phyloP scores from a whole-genome alignment of 2,888 invertebrate species.

The Ommatoiulus sabulosus region DNA sequence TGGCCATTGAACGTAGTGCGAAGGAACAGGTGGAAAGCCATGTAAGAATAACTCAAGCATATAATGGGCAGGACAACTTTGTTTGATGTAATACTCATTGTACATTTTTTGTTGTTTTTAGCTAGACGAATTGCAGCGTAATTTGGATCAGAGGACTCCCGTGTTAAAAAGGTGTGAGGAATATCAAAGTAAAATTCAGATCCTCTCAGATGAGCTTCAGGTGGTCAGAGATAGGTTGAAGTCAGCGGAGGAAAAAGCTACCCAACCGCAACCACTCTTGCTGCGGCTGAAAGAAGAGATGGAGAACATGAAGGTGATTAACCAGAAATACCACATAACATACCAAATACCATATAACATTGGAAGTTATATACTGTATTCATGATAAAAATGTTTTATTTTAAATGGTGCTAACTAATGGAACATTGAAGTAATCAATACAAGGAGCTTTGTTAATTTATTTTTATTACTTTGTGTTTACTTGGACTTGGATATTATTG shows the following conservation, averaged over 20 bases:
- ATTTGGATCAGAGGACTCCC: constrained; percentile 66
- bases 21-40: constrained; percentile 81
- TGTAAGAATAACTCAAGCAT: constrained; percentile 62
- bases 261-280: constrained; percentile 75
- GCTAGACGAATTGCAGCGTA: constrained; percentile 71
- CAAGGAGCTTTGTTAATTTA: too few species aligned
- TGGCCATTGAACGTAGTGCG: constrained; percentile 79
- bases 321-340: too few species aligned
- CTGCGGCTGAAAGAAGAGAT: constrained; percentile 80
- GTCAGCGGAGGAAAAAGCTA: constrained; percentile 75
- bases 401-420: too few species aligned
- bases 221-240: constrained; percentile 75
- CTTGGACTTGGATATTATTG: too few species aligned
- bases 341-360: too few species aligned
- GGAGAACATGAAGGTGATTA: constrained; percentile 75
- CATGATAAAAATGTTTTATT: too few species aligned
- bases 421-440: too few species aligned
- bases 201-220: constrained; percentile 75
- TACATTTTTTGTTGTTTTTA: constrained; percentile 33
- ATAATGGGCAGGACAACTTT: neutral
- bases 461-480: too few species aligned
- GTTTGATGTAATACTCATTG: too few species aligned
- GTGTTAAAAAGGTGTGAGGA: constrained; percentile 61
- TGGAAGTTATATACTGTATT: too few species aligned
- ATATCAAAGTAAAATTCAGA: constrained; percentile 66